A percentile compares a stretch with the other conserved stretches of the same genome.
These are phyloP conservation scores for Nemotelus pantherinus DNA, from an alignment of 2,888 invertebrate genomes.

Conservation along the genomic window DNA sequence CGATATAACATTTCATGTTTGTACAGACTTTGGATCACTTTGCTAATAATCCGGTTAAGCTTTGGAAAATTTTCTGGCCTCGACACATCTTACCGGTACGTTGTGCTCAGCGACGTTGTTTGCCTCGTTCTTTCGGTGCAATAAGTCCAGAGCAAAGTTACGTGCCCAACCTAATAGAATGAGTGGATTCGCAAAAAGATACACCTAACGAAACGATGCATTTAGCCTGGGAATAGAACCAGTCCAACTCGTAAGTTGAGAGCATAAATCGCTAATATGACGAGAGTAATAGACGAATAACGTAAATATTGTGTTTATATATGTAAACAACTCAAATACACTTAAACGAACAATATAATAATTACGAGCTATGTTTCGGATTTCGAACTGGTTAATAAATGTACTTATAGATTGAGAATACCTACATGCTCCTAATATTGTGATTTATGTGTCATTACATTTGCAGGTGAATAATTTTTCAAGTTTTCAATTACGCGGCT, in stretches of 20 bases:
- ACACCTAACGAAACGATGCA: no score
- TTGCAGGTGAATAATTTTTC: no score
- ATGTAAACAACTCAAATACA: neutral
- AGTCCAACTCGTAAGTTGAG: neutral
- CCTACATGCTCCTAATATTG: no score
- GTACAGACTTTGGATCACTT: neutral
- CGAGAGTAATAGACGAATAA: constrained; percentile 33
- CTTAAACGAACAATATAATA: neutral
- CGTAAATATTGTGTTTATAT: constrained; percentile 9
- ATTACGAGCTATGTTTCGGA: constrained; percentile 1
- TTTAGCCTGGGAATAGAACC: neutral
- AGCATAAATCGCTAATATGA: constrained; percentile 20
- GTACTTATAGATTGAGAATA: no score
- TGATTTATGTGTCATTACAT: no score
- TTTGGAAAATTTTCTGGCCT: neutral
- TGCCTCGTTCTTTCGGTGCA: neutral
- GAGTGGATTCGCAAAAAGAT: no score
- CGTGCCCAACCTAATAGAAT: no score
- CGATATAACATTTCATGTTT: neutral
- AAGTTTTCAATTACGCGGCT: no score
- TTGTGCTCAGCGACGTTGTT: neutral
- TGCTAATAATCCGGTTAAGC: constrained; percentile 17
- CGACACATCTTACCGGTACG: neutral
- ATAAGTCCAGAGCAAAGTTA: no score
- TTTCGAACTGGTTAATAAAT: neutral